Evolutionary conservation across 1,140 invertebrate species (phyloP), one percentile per base, ranked within the genome.

Genomic region (Saccostrea glomerata): DNA sequence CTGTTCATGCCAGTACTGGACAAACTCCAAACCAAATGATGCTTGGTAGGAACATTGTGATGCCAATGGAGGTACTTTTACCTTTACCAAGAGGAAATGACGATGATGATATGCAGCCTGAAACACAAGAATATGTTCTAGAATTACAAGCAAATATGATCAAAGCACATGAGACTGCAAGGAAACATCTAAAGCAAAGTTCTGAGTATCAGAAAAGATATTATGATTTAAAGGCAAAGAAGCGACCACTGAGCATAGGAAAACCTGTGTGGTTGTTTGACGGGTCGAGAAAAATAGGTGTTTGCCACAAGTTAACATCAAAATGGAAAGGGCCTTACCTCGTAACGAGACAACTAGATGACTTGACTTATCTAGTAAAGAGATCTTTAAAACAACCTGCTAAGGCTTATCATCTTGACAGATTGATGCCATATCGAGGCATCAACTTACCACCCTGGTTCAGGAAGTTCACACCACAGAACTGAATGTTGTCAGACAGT

Each of bases 271-370:
- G 88, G 88, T 9, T 88, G 15, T 58, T 86, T 56, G 58, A 90
- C 54, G 56, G 54, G 17, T 1, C 66, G 20, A 84, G 47, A 47
- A 88, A 87, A 56, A 15, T 55, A n/a, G 90, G 87, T 36, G 87
- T 91, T 3, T 90, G 90, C 82, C 70, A 36, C 15, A 91, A 91
- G 20, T 47, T 91, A 15, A 63, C 55, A 11, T 73, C 40, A 4
- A 86, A 77, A 70, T 90, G 89, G 87, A 88, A 90, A 36, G 89
- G 89, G 15, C 85, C 87, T 63, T 91, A 54, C 40, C 0, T 90
- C 1, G 60, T 89, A n/a, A 47, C 82, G 2, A 88, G 83, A 56
- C 85, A 77, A 40, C 85, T 90, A 20, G 73, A 91, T 85, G 90
- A 91, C 56, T 11, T 70, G 66, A 70, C 20, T 3, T 25, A 70